Base-by-base conservation (phyloP, 2,113 vertebrate species). In the Xenotilapia flavipinnis region DNA sequence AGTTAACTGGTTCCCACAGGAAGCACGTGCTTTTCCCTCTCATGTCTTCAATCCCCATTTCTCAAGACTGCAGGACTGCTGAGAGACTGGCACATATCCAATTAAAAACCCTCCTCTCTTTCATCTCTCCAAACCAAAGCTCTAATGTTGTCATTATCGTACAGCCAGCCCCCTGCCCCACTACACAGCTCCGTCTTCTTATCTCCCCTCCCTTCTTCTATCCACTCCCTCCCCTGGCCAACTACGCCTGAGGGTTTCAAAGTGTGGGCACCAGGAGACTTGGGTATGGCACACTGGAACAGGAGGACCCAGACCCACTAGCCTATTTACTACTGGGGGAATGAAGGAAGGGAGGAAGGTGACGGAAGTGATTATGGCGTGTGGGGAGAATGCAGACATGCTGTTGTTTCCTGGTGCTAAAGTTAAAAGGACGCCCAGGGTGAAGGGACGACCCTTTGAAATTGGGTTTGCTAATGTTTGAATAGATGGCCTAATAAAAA, bases 61-160 rank as follows among this genome's bases (percentile, higher is more conserved):
- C 80, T 92, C 86, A 89, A 93, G 80, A 90, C 91, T 90, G 88
- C 87, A 89, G 91, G 77, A 91, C 92, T 91, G 87, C 86, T 81
- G 84, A 89, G 89, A 93, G 90, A 86, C 80, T 68, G 91, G 90
- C 90, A 90, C 60, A 84, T 19, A 90, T 90, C 91, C 93, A 94
- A 91, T 93, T 90, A 92, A 73, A 87, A 79, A 82, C 87, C 81
- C 87, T 84, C 75, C 87, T 85, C 73, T 80, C 14, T 21, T 84
- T 79, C 42, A 42, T 26, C 62, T 80, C 86, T 45, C 19, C 36
- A 60, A 79, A 36, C 81, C 58, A 31, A 84, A 83, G 90, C 56
- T 84, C 47, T 82, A 85, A 89, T 81, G 53, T 86, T 82, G 60
- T 85, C 86, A 89, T 70, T 83, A 58, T 82, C 51, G 60, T 84